Evolutionary conservation across 2,888 invertebrate genomes (phyloP), one percentile per base, ranked within the genome.

Genomic region (Anoplius nigerrimus): DNA sequence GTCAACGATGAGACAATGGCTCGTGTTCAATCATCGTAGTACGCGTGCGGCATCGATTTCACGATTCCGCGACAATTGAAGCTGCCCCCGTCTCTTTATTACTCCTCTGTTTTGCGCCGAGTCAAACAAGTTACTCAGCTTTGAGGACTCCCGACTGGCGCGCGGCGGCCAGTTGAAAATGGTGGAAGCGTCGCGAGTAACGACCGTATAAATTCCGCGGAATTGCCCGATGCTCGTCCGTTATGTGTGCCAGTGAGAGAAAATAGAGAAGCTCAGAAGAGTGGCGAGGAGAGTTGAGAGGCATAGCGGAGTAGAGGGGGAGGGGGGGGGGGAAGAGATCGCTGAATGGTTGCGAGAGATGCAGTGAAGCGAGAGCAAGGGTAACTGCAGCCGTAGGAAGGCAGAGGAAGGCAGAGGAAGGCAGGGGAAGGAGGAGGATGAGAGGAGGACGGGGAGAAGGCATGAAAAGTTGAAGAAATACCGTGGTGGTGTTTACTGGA

Each of bases 141-240:
- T 58, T 61, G 72, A 71, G 69, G 59, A 66, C 34, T 62, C 62
- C 72, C 66, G 68, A 57, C 53, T 34, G 22, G 54, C 43, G 62
- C 61, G 60, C 52, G 48, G 48, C 48, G 16, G 34, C 5, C 60
- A 64, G 75, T 72, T 72, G 78, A 75, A 79, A 79, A 79, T 79
- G 72, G 75, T 65, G 72, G 72, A 52, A 64, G 69, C 64, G 70
- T 46, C 79, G 70, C 80, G 67, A 73, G 71, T 75, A 79, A 79
- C 79, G 79, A 78, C 75, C 80, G 71, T 68, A 79, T 79, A 79
- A 79, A 79, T 79, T 71, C 75, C 73, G 71, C 69, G 73, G 73
- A 72, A 75, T 79, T 71, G 72, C 78, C 62, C 69, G 73, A 78
- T 78, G 73, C 72, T 61, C 79, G 77, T 77, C 58, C 69, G 80